Evolutionary conservation across 2,797 vertebrate species (phyloP).

Genomic region (Uromys caudimaculatus): DNA sequence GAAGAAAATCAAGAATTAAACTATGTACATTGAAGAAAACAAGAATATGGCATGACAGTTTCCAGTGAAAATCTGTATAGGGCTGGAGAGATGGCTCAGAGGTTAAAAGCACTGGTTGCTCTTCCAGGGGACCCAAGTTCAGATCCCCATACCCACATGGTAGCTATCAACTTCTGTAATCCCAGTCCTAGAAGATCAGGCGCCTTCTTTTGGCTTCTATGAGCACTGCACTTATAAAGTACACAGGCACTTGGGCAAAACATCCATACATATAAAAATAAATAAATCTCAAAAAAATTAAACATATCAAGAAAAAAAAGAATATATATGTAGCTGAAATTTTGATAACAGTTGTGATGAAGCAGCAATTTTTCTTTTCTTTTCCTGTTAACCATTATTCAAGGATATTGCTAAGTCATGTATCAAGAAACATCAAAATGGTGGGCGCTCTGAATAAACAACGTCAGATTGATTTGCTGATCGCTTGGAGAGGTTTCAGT

Average conservation of each 20-base stretch:
- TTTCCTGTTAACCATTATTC: background rate
- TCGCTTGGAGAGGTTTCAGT: background rate
- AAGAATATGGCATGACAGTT: background rate
- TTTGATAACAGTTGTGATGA: background rate
- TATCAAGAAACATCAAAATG: background rate
- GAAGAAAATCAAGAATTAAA: background rate
- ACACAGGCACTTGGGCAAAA: too few species aligned
- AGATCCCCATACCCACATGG: background rate
- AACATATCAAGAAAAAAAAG: background rate
- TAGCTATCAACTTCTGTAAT: background rate
- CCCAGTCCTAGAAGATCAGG: background rate
- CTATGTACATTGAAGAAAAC: background rate
- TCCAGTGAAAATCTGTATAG: background rate
- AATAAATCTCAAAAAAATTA: background rate
- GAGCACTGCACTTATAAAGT: background rate
- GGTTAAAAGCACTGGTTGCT: background rate
- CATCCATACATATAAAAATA: background rate
- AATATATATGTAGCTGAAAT: background rate
- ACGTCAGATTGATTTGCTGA: background rate
- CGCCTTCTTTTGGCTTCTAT: background rate
- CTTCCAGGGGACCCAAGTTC: background rate
- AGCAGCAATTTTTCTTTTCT: background rate
- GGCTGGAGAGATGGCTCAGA: background rate
- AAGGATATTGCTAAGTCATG: background rate
- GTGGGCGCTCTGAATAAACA: background rate